Base-by-base conservation (phyloP, 2,113 vertebrate species). In the Stegostoma tigrinum region DNA sequence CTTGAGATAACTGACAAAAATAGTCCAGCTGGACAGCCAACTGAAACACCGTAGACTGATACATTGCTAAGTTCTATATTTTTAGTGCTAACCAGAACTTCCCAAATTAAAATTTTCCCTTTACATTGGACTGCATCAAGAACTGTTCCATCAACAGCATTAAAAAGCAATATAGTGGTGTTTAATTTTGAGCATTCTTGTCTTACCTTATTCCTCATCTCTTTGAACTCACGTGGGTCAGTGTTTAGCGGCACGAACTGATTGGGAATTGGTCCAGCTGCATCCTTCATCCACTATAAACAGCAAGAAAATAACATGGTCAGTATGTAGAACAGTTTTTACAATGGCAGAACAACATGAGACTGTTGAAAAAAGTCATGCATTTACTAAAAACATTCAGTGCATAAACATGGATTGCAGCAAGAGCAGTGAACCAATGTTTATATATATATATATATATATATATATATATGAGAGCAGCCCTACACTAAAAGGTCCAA, bases 241-340 rank as follows among this genome's bases (percentile, higher is more conserved):
- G 99, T 99, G 98, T 99, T 99, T 98, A 99, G 90, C 12, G 99
- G 99, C 96, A 99, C 99, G 97, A 99, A 99, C 97, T 99, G 98
- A 98, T 98, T 99, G 97, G 98, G 98, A 98, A 98, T 97, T 94
- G 98, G 95, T 97, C 98, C 98, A 95, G 98, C 98, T 97, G 98
- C 97, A 97, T 99, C 99, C 97, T 99, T 99, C 97, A 98, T 98
- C 99, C 99, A 99, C 99, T 99, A 98, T 96, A 98, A 95, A 99
- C 95, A 97, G 96, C 97, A 98, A 97, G 97, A 97, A 96, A 95
- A 97, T 96, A 42, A 95, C 52, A 48, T 75, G 45, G 94, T 95
- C 68, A 75, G 94, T 95, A 34, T 95, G 27, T 68, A 95, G 70
- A 45, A 15, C 67, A 72, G 42, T 3, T 72, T 48, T 72, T 48